phyloP scores from a whole-genome alignment of 1,140 invertebrate species.

The Macrosteles quadrilineatus region DNA sequence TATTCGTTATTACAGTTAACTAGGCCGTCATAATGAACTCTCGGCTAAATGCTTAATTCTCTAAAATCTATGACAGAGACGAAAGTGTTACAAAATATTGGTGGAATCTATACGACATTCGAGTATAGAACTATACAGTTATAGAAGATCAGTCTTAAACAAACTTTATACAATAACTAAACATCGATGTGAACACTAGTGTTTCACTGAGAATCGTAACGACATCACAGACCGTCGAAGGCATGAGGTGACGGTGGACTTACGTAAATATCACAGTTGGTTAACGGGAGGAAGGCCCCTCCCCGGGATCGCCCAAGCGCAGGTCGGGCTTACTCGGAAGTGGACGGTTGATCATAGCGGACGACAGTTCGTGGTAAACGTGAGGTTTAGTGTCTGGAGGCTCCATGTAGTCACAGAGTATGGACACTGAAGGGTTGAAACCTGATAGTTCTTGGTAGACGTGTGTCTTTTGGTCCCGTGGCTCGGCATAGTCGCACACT shows the following conservation, averaged over 20 bases:
- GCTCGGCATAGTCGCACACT: slow-evolving; percentile 57
- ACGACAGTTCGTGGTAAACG: slow-evolving; percentile 55
- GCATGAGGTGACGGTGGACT: slow-evolving; percentile 13
- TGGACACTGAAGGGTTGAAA: slow-evolving; percentile 32
- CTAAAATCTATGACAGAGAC: not conserved
- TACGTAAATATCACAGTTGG: slow-evolving; percentile 35
- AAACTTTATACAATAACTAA: not conserved
- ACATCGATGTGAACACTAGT: not conserved
- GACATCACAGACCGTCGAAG: slow-evolving; percentile 1
- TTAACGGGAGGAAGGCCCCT: slow-evolving; percentile 43
- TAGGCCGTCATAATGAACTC: not conserved
- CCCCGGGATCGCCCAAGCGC: slow-evolving; percentile 48
- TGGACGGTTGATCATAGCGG: slow-evolving; percentile 64
- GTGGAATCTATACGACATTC: not conserved
- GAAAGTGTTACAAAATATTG: slow-evolving; percentile 19
- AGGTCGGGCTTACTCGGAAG: slow-evolving; percentile 64
- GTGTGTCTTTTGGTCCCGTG: slow-evolving; percentile 53
- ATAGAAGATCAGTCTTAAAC: slow-evolving; percentile 4
- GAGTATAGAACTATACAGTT: not conserved
- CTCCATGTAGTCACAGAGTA: slow-evolving; percentile 56
- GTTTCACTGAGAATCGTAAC: not conserved
- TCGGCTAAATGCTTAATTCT: not conserved
- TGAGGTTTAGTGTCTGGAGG: slow-evolving; percentile 54
- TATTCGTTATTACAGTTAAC: not conserved
- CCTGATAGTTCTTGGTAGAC: slow-evolving; percentile 55